Evolutionary conservation across 2,113 vertebrate species (phyloP).

Genomic region (Grammomys dolichurus): DNA sequence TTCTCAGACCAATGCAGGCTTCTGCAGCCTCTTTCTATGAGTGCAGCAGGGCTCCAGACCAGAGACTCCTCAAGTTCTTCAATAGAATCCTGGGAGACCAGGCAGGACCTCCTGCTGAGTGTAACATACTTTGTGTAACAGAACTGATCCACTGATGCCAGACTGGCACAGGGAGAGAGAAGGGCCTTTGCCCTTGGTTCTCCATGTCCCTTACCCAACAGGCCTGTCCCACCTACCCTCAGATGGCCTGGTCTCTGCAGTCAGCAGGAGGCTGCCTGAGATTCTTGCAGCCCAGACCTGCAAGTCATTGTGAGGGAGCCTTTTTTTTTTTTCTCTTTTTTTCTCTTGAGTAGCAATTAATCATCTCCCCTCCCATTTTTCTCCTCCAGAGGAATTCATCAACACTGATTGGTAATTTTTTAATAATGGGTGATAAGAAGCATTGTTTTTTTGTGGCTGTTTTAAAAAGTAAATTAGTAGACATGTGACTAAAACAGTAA

Average conservation of each 20-base stretch:
- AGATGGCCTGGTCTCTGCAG: neutral
- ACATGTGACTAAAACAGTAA: neutral
- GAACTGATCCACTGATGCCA: neutral
- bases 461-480: constrained; percentile 40
- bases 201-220: neutral
- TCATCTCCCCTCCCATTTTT: neutral
- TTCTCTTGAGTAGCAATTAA: neutral
- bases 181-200: neutral
- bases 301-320: constrained; percentile 44
- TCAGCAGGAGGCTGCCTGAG: constrained; percentile 10
- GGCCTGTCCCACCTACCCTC: neutral
- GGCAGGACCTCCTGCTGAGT: neutral
- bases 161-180: neutral
- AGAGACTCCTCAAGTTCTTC: neutral
- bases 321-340: neutral
- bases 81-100: neutral
- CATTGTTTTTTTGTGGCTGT: neutral
- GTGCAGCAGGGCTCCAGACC: neutral
- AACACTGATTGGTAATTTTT: neutral
- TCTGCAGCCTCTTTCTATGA: neutral
- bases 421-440: constrained; percentile 2
- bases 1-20: neutral
- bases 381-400: neutral
- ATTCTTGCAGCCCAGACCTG: constrained; percentile 25
- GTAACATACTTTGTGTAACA: neutral